Base-by-base conservation (phyloP, 2,888 invertebrate species). In the Liposcelis brunnea region DNA sequence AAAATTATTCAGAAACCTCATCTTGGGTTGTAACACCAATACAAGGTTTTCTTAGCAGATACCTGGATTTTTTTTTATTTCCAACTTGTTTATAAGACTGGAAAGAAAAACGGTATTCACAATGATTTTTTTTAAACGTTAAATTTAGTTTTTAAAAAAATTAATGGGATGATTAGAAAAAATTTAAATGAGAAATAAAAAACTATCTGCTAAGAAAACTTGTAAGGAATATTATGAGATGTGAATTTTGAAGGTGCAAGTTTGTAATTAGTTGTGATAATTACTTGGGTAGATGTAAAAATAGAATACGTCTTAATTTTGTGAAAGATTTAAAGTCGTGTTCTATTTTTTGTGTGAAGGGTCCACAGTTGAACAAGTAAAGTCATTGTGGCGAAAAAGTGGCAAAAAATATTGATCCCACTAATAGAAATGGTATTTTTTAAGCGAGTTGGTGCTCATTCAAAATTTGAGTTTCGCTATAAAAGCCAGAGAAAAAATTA, bases 271-370 rank as follows among this genome's bases (percentile, higher is more conserved):
- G 18, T 14, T 14, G 18, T 18, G 14, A 31, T 43, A 8, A 7
- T n/a, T 16, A 38, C 26, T 32, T 15, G 32, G 43, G 38, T 34
- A 16, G 40, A 26, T 31, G 35, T 42, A 49, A 42, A 31, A 47
- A 44, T 18, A 40, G n/a, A n/a, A n/a, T n/a, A n/a, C n/a, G n/a
- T n/a, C n/a, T n/a, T n/a, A n/a, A n/a, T n/a, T n/a, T n/a, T n/a
- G n/a, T n/a, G n/a, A n/a, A n/a, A n/a, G n/a, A n/a, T n/a, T n/a
- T n/a, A n/a, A n/a, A n/a, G n/a, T n/a, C n/a, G n/a, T n/a, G n/a
- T n/a, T n/a, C n/a, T n/a, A n/a, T n/a, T n/a, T n/a, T n/a, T n/a
- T n/a, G n/a, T n/a, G n/a, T n/a, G n/a, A n/a, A n/a, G n/a, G n/a
- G n/a, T n/a, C n/a, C n/a, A n/a, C n/a, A n/a, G n/a, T n/a, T n/a